phyloP scores from a whole-genome alignment of 2,888 invertebrate genomes.

The Drosophila algonquin region DNA sequence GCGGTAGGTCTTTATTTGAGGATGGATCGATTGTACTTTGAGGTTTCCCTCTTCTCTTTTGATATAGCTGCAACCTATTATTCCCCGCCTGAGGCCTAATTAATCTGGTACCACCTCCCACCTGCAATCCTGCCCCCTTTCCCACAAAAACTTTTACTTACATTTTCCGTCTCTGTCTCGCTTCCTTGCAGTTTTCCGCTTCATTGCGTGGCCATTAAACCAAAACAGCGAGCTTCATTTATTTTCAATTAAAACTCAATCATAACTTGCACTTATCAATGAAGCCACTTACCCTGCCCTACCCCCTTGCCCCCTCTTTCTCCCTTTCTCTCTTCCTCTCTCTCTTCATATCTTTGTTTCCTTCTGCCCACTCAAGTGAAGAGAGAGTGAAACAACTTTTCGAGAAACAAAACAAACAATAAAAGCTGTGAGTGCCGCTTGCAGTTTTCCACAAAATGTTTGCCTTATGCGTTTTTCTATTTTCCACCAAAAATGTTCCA shows the following conservation, averaged over 20 bases:
- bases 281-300: neutral
- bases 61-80: no score
- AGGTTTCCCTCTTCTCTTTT: neutral
- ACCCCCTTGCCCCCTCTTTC: neutral
- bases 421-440: constrained; percentile 20
- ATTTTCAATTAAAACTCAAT: constrained; percentile 75
- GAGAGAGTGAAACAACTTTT: constrained; percentile 30
- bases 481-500: constrained; percentile 16
- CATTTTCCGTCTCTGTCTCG: constrained; percentile 33
- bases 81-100: neutral
- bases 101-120: neutral
- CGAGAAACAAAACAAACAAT: constrained; percentile 43
- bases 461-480: constrained; percentile 35
- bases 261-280: constrained; percentile 58
- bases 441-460: constrained; percentile 30
- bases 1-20: constrained; percentile 61
- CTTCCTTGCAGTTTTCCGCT: constrained; percentile 49
- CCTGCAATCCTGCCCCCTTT: neutral
- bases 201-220: constrained; percentile 47
- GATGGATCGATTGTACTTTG: neutral
- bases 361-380: neutral
- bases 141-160: constrained; percentile 12
- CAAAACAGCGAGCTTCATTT: constrained; percentile 54
- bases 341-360: neutral
- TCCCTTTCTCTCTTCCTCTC: neutral